Percentiles rank a stretch among this genome's conserved stretches.
Conservation (phyloP, 2,888 invertebrate species). For the Pecten maximus region DNA sequence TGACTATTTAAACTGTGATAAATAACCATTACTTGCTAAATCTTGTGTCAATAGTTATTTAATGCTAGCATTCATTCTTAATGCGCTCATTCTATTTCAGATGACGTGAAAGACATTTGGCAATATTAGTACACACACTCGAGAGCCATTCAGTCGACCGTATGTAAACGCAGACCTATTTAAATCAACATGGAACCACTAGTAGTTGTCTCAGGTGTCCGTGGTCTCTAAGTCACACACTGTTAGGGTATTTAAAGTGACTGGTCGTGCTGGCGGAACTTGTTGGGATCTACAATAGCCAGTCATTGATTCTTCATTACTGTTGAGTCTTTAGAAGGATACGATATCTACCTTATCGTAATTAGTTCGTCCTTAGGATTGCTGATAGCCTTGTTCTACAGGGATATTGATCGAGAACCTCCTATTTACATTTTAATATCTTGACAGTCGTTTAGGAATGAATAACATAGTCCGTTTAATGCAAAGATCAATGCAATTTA, state of each 20-base stretch:
- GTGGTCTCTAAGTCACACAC: neutral
- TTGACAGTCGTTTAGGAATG: slow-evolving; percentile 21
- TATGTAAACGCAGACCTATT: neutral
- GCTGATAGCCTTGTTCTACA: neutral
- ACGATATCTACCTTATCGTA: neutral
- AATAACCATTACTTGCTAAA: neutral
- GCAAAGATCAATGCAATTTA: neutral
- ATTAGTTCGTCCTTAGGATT: neutral
- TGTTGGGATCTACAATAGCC: neutral
- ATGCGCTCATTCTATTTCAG: neutral
- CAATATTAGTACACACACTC: neutral
- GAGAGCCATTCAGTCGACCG: neutral
- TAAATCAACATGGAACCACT: neutral
- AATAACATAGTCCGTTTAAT: neutral
- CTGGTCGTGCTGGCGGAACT: neutral
- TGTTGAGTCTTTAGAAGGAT: neutral
- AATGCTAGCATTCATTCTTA: neutral
- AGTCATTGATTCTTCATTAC: neutral
- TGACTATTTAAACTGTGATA: neutral
- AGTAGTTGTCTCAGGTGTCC: neutral
- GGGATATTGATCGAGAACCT: neutral
- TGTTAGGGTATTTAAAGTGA: neutral
- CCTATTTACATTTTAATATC: neutral
- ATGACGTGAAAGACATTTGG: neutral
- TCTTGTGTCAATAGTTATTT: neutral